Base-by-base conservation (phyloP, 2,888 invertebrate genomes). In the Myopa tessellatipennis region DNA sequence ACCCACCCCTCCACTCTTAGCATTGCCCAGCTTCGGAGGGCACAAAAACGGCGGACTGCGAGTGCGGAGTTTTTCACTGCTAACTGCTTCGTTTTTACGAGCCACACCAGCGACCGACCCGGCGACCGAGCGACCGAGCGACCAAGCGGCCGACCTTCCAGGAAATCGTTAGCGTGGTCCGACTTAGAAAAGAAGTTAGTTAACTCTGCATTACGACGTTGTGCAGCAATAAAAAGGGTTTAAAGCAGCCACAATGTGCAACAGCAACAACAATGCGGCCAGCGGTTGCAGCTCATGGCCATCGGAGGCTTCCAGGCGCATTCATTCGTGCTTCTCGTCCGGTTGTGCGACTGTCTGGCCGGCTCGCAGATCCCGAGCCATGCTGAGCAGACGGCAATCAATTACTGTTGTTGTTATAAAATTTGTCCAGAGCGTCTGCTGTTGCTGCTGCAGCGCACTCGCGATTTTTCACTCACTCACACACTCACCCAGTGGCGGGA, bases 121-220 rank as follows among this genome's bases (percentile, higher is more conserved):
- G 2, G 26, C 26, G 26, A 26, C 26, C 26, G 26, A 26, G 26
- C 52, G 34, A 52, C 34, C 63, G 50, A 63, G 26, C 63, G 65
- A 34, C 73, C 61, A n/a, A 50, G 12, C 26, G 36, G 34, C 45
- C 55, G 69, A 63, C 70, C 76, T 71, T 70, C 76, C 77, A 73
- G 73, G 65, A 73, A 76, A 70, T 67, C 72, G 68, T 73, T 73
- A 73, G 77, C 67, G 68, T 73, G 77, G 58, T 69, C 45, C 60
- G 52, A 60, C 75, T 75, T 75, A 75, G 75, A 75, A 69, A 75
- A 75, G 68, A 75, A 77, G 72, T 77, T 73, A 77, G 73, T 77
- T 73, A 73, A 73, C 45, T 68, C 58, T 77, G 77, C 77, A 73
- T 77, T 75, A 75, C 69, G 69, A 69, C 40, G 58, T 69, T 60